Base-by-base conservation (phyloP, 1,140 invertebrate species). In the Listronotus bonariensis region DNA sequence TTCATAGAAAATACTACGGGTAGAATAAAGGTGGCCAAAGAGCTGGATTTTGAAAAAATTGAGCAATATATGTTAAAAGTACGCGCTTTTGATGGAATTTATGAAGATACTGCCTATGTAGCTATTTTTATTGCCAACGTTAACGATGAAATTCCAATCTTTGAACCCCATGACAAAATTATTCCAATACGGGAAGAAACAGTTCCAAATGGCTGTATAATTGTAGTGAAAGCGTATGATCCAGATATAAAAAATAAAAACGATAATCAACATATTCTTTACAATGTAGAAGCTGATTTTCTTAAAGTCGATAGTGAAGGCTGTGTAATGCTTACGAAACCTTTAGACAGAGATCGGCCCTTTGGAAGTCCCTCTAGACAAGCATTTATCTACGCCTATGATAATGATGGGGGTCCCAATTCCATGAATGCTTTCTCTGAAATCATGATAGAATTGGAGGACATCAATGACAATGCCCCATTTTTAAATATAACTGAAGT, bases 391-490 rank as follows among this genome's bases (percentile, higher is more conserved):
- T 86, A 87, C 71, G 94, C 93, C 2, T 83, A 85, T 64, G 95
- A 97, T 78, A 89, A 95, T 73, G 84, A 88, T 60, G 89, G 88
- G 1, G 83, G 76, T 59, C 82, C 79, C 38, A 86, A 78, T 14
- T 86, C 86, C 12, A 76, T 91, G 8, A 80, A 82, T 10, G 82
- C 80, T 0, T 84, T 84, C 0, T 86, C 87, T 0, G 86, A 88
- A 74, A 87, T 96, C 1, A 86, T 87, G 17, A 88, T 96, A 40
- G 86, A 84, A 34, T 76, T 96, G 2, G 84, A 83, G 3, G 93
- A 96, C 72, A 92, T 95, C 56, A 96, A 96, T 74, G 93, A 96
- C 73, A 96, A 96, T 79, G 89, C 90, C 0, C 93, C 94, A 0
- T 91, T 88, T 75, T 80, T 96, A 51, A 87, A 91, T 61, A 90